Conservation (phyloP, 2,113 vertebrate species). For the Grammomys surdaster region DNA sequence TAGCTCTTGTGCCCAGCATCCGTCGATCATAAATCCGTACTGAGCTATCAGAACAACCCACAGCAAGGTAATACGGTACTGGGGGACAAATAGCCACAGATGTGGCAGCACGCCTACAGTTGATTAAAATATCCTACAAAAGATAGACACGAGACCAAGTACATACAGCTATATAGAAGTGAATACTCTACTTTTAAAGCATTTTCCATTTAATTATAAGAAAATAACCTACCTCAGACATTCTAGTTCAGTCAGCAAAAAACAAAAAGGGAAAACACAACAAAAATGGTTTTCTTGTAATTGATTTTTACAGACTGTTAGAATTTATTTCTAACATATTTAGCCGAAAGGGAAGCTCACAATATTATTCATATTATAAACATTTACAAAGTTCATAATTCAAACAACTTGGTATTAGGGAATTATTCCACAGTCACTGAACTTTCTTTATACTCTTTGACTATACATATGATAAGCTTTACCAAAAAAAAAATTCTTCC, state of each 20-base stretch:
- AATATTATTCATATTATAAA: neutral
- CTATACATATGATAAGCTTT: neutral
- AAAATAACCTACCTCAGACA: conserved; percentile 47
- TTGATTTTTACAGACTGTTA: conserved; percentile 17
- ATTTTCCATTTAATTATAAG: conserved; percentile 11
- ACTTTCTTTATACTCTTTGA: conserved; percentile 16
- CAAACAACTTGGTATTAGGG: neutral
- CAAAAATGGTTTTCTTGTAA: neutral
- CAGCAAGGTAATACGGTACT: conserved; percentile 96
- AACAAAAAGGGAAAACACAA: neutral
- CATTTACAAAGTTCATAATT: conserved; percentile 31
- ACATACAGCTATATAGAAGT: neutral
- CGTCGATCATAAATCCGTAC: conserved; percentile 98
- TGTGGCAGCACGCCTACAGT: conserved; percentile 97
- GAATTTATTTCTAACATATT: conserved; percentile 27
- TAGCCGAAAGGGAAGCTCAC: neutral
- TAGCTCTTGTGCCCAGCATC: conserved; percentile 97
- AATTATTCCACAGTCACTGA: neutral
- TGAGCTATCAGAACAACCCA: conserved; percentile 99
- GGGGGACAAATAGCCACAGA: conserved; percentile 97
- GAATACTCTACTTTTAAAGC: neutral
- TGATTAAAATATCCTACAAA: conserved; percentile 97
- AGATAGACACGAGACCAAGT: conserved; percentile 68
- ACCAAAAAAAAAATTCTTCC: conserved; percentile 17
- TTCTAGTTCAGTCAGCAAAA: neutral